Percentiles rank a stretch among this genome's conserved stretches.
These are phyloP conservation scores for Leucophenga montana DNA, from an alignment of 2,888 invertebrate species.

Conservation along the genomic window DNA sequence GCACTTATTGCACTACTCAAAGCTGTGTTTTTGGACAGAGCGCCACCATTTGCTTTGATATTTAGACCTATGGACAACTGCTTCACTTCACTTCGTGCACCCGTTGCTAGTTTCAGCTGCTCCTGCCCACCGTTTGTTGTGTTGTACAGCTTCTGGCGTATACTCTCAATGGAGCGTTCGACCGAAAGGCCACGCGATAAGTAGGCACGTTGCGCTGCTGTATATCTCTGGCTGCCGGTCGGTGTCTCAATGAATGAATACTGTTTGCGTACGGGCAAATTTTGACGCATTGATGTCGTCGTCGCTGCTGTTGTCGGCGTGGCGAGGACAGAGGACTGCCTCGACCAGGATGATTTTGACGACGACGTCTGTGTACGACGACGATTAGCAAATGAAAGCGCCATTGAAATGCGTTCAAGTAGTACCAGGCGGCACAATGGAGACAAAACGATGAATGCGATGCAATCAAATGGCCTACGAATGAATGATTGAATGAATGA, in stretches of 20 bases:
- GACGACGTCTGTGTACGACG: slow-evolving; percentile 58
- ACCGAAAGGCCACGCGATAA: slow-evolving; percentile 63
- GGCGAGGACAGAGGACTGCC: slow-evolving; percentile 26
- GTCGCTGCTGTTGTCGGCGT: slow-evolving; percentile 13
- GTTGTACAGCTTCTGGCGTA: slow-evolving; percentile 56
- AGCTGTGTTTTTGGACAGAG: slow-evolving; percentile 33
- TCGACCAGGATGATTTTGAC: slow-evolving; percentile 26
- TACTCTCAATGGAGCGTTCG: slow-evolving; percentile 62
- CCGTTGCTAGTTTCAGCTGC: neutral
- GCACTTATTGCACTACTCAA: slow-evolving; percentile 37
- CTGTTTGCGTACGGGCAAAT: slow-evolving; percentile 56
- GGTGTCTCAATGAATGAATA: slow-evolving; percentile 61
- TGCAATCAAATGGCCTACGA: neutral
- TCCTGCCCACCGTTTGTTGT: slow-evolving; percentile 9
- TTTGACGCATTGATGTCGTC: slow-evolving; percentile 27
- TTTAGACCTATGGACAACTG: slow-evolving; percentile 34
- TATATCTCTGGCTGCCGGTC: slow-evolving; percentile 38
- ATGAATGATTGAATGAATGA: slow-evolving; percentile 11
- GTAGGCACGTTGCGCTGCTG: slow-evolving; percentile 54
- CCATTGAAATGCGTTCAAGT: slow-evolving; percentile 47
- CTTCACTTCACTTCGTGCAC: slow-evolving; percentile 23
- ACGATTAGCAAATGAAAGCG: slow-evolving; percentile 62
- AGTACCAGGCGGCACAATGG: slow-evolving; percentile 23
- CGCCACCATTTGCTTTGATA: slow-evolving; percentile 32
- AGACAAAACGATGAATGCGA: neutral